These are phyloP conservation scores for Heliconius aoede DNA, from an alignment of 2,888 invertebrate species.

Conservation along the genomic window DNA sequence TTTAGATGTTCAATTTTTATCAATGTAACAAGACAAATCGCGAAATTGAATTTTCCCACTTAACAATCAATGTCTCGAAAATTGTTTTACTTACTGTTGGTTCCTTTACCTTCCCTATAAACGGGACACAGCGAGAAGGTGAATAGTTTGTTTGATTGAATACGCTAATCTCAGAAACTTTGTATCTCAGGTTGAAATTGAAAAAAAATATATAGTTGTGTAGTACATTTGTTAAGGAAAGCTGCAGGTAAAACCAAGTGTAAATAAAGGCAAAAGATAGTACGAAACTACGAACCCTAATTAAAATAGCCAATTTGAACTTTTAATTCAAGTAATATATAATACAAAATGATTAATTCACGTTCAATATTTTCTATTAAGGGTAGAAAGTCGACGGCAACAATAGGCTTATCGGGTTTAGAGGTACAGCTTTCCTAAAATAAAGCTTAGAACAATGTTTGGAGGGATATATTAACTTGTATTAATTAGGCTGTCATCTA, in stretches of 20 bases:
- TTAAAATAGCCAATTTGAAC: constrained; percentile 4
- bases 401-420: constrained; percentile 49
- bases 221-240: background rate
- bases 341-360: constrained; percentile 43
- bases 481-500: constrained; percentile 2
- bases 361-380: constrained; percentile 49
- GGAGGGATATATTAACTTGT: constrained; percentile 3
- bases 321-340: constrained; percentile 3
- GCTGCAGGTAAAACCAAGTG: background rate
- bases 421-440: constrained; percentile 41
- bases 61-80: too few species aligned
- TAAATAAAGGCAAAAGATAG: background rate
- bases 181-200: too few species aligned
- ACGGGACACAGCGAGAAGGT: too few species aligned
- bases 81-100: too few species aligned
- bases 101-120: too few species aligned
- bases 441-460: constrained; percentile 33
- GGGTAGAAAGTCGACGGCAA: constrained; percentile 49
- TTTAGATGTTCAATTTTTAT: too few species aligned
- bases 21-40: too few species aligned
- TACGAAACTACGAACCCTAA: background rate
- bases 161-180: too few species aligned
- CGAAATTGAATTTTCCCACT: too few species aligned
- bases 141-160: too few species aligned
- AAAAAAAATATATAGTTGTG: too few species aligned